Percentiles rank a stretch among this genome's conserved stretches.
phyloP scores from a whole-genome alignment of 2,888 invertebrate species.

The Hydriomena furcata region DNA sequence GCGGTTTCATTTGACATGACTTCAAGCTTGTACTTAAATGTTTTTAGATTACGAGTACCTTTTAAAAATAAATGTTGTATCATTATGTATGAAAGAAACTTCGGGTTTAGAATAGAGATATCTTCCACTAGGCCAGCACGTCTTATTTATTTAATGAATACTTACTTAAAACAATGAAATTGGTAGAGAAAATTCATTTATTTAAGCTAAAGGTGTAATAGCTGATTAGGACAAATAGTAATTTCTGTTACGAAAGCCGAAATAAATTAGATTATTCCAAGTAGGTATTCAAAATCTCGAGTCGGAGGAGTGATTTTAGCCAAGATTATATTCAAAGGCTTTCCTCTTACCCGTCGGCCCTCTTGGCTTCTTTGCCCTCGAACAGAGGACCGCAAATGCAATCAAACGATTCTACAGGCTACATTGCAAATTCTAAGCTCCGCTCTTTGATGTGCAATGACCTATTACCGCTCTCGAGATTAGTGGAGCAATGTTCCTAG shows the following conservation, averaged over 20 bases:
- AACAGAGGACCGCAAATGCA: constrained; percentile 16
- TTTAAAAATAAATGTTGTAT: too few relatives aligned
- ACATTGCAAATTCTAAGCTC: constrained; percentile 15
- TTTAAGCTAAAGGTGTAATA: too few relatives aligned
- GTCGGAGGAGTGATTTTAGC: constrained; percentile 5
- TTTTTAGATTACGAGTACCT: too few relatives aligned
- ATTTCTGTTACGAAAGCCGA: neutral
- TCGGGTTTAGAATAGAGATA: too few relatives aligned
- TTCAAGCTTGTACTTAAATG: too few relatives aligned
- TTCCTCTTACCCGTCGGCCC: neutral
- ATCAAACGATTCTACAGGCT: constrained; percentile 17
- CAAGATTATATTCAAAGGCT: constrained; percentile 6
- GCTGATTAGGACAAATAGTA: too few relatives aligned
- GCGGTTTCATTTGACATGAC: too few relatives aligned
- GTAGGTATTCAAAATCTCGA: constrained; percentile 2
- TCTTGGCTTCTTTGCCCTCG: neutral
- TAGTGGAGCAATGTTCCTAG: constrained; percentile 7
- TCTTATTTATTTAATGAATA: too few relatives aligned
- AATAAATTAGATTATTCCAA: neutral
- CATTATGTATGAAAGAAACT: too few relatives aligned
- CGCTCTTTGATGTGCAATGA: constrained; percentile 36
- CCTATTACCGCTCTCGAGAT: constrained; percentile 25
- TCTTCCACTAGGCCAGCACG: too few relatives aligned
- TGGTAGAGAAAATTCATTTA: too few relatives aligned
- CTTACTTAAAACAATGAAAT: too few relatives aligned